Evolutionary conservation across 2,113 vertebrate genomes (phyloP), one percentile per base, ranked within the genome.

Genomic region (Nycticebus coucang): DNA sequence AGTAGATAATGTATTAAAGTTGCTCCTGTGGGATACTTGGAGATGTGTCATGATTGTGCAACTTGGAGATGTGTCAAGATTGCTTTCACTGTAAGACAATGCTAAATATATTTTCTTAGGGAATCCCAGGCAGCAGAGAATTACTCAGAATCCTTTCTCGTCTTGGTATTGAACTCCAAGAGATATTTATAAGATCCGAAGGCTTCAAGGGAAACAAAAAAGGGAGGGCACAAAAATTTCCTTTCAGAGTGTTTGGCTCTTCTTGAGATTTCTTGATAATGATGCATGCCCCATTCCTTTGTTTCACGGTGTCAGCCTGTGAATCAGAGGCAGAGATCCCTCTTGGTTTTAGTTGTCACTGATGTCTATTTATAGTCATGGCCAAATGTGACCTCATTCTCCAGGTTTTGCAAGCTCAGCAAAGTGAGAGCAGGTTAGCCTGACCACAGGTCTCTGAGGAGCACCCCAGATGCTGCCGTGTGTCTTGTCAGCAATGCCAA

Each of bases 341-440:
- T 57, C 95, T 95, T 89, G 97, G 94, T 93, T 95, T 94, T 95
- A 66, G 82, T 89, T 96, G 97, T 95, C 95, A 91, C 88, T 2
- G 41, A 68, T 94, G 33, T 88, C 97, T 97, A 96, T 97, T 97
- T 96, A 96, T 97, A 98, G 92, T 60, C 81, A 41, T 77, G 82
- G 95, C 68, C 94, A 96, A 97, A 93, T 95, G 96, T 97, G 97
- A 97, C 96, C 96, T 97, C 97, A 97, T 92, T 94, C 85, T 72
- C 69, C 26, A 75, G 95, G 62, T 89, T 96, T 59, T 96, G 96
- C 97, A 93, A 91, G 79, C 94, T 97, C 97, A 96, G 97, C 97
- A 97, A n/a, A 87, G 88, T 37, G 88, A 91, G 69, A 85, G 95
- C 86, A 95, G 95, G 93, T 94, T 94, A 79, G 78, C 92, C 88